Evolutionary conservation across 2,113 vertebrate genomes (phyloP).

Genomic region (Peromyscus californicus): DNA sequence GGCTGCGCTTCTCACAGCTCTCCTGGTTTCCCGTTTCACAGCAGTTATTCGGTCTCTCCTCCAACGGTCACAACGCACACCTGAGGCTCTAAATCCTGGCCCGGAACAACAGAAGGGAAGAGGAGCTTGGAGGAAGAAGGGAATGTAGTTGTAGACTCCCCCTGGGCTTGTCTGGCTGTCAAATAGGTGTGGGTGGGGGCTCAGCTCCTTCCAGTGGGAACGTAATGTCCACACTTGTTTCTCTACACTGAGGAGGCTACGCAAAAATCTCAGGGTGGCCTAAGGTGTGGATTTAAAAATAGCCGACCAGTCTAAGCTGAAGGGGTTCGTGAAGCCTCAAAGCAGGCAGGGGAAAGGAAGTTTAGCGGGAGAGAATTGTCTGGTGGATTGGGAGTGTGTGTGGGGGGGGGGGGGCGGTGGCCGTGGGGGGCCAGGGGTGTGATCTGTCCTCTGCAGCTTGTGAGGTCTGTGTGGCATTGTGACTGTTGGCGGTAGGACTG

Average conservation of each 20-base stretch:
- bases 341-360: background rate
- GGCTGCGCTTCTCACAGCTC: background rate
- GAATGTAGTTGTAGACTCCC: background rate
- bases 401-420: background rate
- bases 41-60: background rate
- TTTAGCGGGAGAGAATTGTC: rapidly evolving
- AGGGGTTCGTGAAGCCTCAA: background rate
- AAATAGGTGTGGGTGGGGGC: background rate
- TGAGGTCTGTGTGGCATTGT: background rate
- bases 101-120: background rate
- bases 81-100: background rate
- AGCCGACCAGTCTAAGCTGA: background rate
- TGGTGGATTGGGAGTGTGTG: background rate
- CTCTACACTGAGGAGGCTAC: background rate
- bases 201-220: background rate
- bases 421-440: background rate
- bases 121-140: background rate
- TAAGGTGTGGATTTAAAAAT: background rate
- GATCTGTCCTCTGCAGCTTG: background rate
- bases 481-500: background rate
- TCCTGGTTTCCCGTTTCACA: background rate
- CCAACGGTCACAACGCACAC: background rate
- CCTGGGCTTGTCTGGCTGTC: background rate
- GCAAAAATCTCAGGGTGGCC: background rate
- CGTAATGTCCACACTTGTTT: background rate